Base-by-base conservation (phyloP, 2,888 invertebrate species). In the Ichneumoninae sp. region DNA sequence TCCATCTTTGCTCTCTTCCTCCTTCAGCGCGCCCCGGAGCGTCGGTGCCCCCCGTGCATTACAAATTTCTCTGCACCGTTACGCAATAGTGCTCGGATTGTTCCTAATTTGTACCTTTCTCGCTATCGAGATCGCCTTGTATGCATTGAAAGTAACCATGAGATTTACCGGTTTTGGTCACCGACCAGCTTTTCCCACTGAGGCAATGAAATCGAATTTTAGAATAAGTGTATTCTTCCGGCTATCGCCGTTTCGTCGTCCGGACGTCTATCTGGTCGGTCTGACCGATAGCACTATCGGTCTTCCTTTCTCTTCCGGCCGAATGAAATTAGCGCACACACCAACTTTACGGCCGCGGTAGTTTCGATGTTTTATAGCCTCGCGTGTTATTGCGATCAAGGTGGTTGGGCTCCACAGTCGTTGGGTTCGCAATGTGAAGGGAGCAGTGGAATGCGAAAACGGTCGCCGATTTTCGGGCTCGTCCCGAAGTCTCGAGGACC, bases 41-140 rank as follows among this genome's bases (percentile, higher is more conserved):
- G 50, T 22, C 10, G 68, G 79, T 16, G 78, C 26, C 30, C 30
- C 16, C 26, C 26, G 26, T 13, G 60, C 26, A 78, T 72, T 72
- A 82, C 77, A 70, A 80, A 72, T 86, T 79, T 84, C 81, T 72
- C 80, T 72, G 68, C 71, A 68, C 65, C 52, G 62, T 84, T 84
- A 79, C 82, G 78, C 74, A 84, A 84, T 82, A 47, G 52, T 66
- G 57, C 76, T 77, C 66, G 65, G 69, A 57, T 84, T 83, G 50
- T 74, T 19, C 71, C 40, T 22, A 75, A 71, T 84, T 65, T 60
- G 71, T 79, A 79, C 60, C 65, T 79, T 65, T 80, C 75, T 50
- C 70, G 36, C 47, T 80, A 75, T 72, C 65, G 36, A 52, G 65
- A 77, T 81, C 65, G 44, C 69, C 54, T 71, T 52, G 65, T 60